Percentiles rank a stretch among this genome's conserved stretches.
Evolutionary conservation across 2,888 invertebrate genomes (phyloP).

Genomic region (Tridacna gigas): DNA sequence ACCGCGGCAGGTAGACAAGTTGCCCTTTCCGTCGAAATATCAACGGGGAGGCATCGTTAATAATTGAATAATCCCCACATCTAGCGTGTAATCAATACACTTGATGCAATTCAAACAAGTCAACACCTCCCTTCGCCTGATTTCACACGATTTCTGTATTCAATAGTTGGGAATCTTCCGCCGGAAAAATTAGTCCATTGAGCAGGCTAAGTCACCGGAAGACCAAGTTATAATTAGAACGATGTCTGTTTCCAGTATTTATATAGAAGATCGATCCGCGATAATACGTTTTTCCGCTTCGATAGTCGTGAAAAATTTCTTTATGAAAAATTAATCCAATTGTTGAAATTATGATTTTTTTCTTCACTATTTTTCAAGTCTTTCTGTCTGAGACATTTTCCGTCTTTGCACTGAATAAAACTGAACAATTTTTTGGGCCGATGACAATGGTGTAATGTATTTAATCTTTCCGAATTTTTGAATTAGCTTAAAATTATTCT

Average conservation of each 20-base stretch:
- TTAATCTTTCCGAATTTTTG: no score
- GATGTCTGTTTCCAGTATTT: constrained; percentile 14
- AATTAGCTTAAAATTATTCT: no score
- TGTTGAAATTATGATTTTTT: constrained; percentile 1
- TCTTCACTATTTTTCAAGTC: not conserved
- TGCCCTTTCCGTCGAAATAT: not conserved
- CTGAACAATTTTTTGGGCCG: no score
- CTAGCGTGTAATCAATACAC: constrained; percentile 21
- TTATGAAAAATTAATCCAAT: constrained; percentile 16
- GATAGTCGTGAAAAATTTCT: constrained; percentile 1
- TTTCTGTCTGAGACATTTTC: no score
- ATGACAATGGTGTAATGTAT: no score
- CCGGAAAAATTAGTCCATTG: constrained; percentile 14
- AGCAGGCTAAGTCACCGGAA: constrained; percentile 2
- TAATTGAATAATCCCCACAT: constrained; percentile 12
- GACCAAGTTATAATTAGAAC: constrained; percentile 17
- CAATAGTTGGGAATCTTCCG: constrained; percentile 6
- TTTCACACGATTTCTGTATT: constrained; percentile 16
- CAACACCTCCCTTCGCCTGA: constrained; percentile 15
- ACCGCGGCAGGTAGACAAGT: not conserved
- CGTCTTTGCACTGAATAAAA: no score
- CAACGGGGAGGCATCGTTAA: not conserved
- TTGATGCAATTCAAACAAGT: constrained; percentile 17
- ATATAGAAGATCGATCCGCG: constrained; percentile 9
- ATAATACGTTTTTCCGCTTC: constrained; percentile 13